phyloP scores from a whole-genome alignment of 2,113 vertebrate genomes.

The Centropus unirufus region DNA sequence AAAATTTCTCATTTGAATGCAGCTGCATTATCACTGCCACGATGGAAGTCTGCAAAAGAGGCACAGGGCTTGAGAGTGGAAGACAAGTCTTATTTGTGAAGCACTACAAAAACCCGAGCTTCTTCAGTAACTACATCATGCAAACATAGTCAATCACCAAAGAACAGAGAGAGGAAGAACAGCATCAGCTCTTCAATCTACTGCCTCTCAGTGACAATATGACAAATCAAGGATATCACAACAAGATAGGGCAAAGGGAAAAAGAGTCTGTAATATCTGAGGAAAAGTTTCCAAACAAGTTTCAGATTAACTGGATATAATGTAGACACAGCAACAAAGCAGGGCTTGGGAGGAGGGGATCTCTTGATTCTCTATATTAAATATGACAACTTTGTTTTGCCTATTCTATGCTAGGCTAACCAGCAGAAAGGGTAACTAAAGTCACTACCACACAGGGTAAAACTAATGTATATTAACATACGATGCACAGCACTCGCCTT shows the following conservation, averaged over 20 bases:
- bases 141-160: neutral
- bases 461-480: neutral
- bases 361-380: neutral
- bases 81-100: accelerated
- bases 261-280: neutral
- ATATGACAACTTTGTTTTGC: neutral
- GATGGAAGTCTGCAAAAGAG: neutral
- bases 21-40: neutral
- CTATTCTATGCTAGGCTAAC: neutral
- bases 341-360: too few relatives aligned
- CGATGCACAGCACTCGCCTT: neutral
- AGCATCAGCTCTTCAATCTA: neutral
- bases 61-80: neutral
- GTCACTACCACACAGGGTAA: neutral
- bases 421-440: neutral
- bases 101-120: neutral
- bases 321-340: neutral
- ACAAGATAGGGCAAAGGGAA: neutral
- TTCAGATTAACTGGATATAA: neutral
- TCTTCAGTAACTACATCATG: neutral
- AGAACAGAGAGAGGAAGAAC: neutral
- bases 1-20: neutral
- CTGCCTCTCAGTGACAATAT: neutral
- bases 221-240: neutral
- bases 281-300: neutral